Base-by-base conservation (phyloP, 2,888 invertebrate species). In the Melipona beecheii region DNA sequence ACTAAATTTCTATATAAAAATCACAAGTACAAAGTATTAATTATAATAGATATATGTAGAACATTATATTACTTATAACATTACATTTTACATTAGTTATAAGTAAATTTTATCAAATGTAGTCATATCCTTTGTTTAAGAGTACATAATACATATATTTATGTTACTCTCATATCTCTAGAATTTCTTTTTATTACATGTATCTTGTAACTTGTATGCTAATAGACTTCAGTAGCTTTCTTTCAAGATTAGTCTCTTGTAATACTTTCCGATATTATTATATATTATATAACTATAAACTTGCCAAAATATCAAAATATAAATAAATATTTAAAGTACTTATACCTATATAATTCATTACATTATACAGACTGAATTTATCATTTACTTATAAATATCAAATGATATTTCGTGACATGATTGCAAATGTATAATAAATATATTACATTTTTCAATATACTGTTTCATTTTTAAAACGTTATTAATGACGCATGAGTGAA, bases 1-100 rank as follows among this genome's bases (percentile, higher is more conserved):
- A 76, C 52, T 79, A 75, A 78, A n/a, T 71, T 75, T 81, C 31
- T 69, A 49, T 74, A 54, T 66, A 72, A 52, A 50, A 58, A 72
- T 56, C 72, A 74, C 60, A 73, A 74, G n/a, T 87, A 80, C 62
- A 78, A 78, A 69, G 11, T 69, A 71, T 62, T 50, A 70, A 81
- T 24, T 72, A 69, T 52, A 80, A 24, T 31, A 62, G 54, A 65
- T 73, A 21, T 77, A 54, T 77, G 84, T 70, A 75, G 66, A 77
- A 56, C 24, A 68, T 19, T 75, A 70, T 78, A 69, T 76, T 77
- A 79, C 78, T 85, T 79, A 65, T 75, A 83, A 81, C 54, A 69
- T 81, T 83, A 86, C 66, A 83, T 78, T 76, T 71, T 66, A 80
- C 78, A 81, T 74, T 78, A 85, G 54, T 43, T 64, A 72, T 66